Conservation (phyloP, 2,113 vertebrate genomes). For the Leuciscus idus region DNA sequence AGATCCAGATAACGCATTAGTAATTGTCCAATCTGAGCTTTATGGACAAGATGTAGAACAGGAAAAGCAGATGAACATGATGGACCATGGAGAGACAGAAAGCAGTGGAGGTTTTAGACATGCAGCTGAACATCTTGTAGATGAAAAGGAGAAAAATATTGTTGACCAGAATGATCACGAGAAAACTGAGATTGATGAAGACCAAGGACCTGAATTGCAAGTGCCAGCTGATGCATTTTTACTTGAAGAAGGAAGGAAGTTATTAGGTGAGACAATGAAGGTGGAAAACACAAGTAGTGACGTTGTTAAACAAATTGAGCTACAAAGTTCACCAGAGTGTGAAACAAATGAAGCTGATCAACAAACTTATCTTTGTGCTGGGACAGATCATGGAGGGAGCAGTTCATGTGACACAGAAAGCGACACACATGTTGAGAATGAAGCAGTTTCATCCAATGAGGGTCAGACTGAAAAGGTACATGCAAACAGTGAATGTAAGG, state of each 20-base stretch:
- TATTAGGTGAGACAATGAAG: no score
- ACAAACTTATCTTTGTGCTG: neutral
- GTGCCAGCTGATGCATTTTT: neutral
- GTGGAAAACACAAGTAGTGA: no score
- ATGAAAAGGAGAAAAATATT: neutral
- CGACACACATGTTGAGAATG: neutral
- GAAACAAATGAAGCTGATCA: neutral
- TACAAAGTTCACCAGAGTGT: neutral
- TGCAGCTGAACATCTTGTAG: neutral
- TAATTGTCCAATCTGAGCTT: no score
- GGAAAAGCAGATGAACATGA: neutral
- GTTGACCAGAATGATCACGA: neutral
- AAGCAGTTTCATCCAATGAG: neutral
- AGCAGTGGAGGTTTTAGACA: neutral
- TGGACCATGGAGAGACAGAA: neutral
- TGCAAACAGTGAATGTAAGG: neutral
- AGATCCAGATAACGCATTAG: neutral
- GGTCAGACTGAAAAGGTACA: neutral
- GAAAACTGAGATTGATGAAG: slow-evolving; percentile 1
- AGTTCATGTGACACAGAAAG: neutral
- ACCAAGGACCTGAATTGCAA: neutral
- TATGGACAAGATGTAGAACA: neutral
- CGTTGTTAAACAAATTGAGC: no score
- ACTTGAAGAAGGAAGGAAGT: no score
- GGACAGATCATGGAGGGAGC: neutral